Evolutionary conservation across 2,113 vertebrate species (phyloP), one percentile per base, ranked within the genome.

Genomic region (Macrotis lagotis): DNA sequence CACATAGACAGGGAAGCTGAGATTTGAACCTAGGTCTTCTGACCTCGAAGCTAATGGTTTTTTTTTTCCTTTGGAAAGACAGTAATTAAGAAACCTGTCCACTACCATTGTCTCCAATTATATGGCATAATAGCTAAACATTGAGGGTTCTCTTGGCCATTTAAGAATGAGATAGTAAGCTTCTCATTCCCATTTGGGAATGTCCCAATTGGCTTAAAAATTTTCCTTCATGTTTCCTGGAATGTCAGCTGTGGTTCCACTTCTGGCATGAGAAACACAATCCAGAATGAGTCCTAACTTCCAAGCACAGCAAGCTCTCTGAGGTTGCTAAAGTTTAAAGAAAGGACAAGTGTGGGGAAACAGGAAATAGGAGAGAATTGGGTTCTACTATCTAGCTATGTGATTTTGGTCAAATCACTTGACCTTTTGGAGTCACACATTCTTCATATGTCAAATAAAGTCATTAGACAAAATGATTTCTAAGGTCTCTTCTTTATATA

Each of bases 331-430:
- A 16, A 0, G 48, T 66, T 16, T 1, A 48, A 12, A 44, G 83
- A 50, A 37, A 94, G 50, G 74, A 50, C 3, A 0, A 12, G 7
- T 1, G 0, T 16, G 16, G 88, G 0, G 0, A 22, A n/a, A 49
- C 19, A 25, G 50, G 22, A 51, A 28, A 90, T 83, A 24, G 16
- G 44, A 83, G n/a, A 44, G 66, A 83, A 83, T n/a, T 83, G n/a
- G 16, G n/a, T 83, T 83, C 66, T 83, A 83, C 66, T 52, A 22
- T 0, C 3, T 66, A 37, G 37, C 66, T 24, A 83, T 44, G 6
- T 83, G 66, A 83, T 83, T 83, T 83, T 83, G n/a, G 37, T 83
- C 66, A 83, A 83, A 83, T 83, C 66, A 83, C n/a, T 83, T 83
- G n/a, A 83, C n/a, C n/a, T 83, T n/a, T 83, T 83, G n/a, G 19